These are phyloP conservation scores for Psittacula derbiana DNA, from an alignment of 2,797 vertebrate species.

Conservation along the genomic window DNA sequence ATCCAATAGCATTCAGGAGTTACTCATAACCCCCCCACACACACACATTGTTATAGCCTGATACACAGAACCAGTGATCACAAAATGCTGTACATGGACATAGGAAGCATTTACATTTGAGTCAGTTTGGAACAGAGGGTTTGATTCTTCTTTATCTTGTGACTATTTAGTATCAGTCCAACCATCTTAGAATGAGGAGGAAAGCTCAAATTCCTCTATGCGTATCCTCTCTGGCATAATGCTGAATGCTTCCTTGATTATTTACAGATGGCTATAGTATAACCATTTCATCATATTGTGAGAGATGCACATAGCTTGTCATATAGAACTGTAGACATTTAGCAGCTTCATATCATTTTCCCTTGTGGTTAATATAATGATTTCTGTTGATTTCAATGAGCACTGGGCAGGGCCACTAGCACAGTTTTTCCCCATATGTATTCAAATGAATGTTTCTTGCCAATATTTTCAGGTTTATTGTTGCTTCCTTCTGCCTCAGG, in stretches of 20 bases:
- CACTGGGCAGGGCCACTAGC: neutral
- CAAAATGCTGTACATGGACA: neutral
- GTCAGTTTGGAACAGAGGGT: neutral
- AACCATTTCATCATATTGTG: neutral
- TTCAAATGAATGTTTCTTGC: constrained; percentile 17
- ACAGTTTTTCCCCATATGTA: neutral
- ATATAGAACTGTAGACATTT: neutral
- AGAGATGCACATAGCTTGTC: neutral
- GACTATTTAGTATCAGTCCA: neutral
- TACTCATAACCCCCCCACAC: neutral
- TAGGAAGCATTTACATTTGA: neutral
- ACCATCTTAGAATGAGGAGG: neutral
- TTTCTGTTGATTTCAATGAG: constrained; percentile 28
- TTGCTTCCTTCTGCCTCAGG: constrained; percentile 35
- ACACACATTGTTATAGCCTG: neutral
- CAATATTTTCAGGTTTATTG: constrained; percentile 47
- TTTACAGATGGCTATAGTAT: neutral
- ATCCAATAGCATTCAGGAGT: neutral
- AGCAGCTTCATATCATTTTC: neutral
- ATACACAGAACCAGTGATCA: neutral
- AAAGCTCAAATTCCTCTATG: neutral
- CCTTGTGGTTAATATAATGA: neutral
- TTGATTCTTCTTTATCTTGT: neutral
- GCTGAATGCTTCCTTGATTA: neutral
- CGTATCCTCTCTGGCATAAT: neutral